Evolutionary conservation across 2,113 vertebrate species (phyloP), one percentile per base, ranked within the genome.

Genomic region (Pimephales promelas): DNA sequence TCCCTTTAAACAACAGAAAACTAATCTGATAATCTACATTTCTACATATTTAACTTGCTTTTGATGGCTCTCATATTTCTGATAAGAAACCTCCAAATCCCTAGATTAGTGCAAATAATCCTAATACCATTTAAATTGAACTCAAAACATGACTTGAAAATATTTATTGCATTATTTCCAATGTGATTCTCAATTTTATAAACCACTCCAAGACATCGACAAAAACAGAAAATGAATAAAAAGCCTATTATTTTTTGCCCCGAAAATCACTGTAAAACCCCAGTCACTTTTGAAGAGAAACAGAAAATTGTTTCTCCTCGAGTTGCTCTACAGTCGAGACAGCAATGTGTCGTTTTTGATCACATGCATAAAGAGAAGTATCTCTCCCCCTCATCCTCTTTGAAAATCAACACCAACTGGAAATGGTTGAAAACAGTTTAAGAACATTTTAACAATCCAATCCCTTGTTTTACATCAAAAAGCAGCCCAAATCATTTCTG

Each of bases 381-480:
- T 77, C 61, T 85, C 71, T 81, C 71, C 84, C 77, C 82, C 40
- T 56, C 72, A 24, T 24, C 71, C 56, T 62, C 83, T 88, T 89
- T 93, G 91, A 92, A 93, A 94, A 93, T 88, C 92, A 92, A 94
- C 93, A 92, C 90, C 84, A 64, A 86, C 90, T 90, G 86, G 95
- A 88, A 96, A 96, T 94, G 93, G 92, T 94, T 94, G 95, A 94
- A 93, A 94, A 90, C 92, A 91, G 96, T 93, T 95, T 95, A 95
- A 95, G 96, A 96, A 96, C 95, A 95, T 96, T 96, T 97, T 94
- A 94, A 97, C 95, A 98, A 97, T 96, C 95, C 95, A 86, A 89
- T 95, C 95, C 95, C 96, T 96, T 94, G 89, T 96, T 95, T 96
- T 92, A 95, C 97, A 96, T 97, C 95, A 96, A 96, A 97, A 96